These are phyloP conservation scores for Pachyseris speciosa DNA, from an alignment of 64 coral and sea anemone species.

Conservation along the genomic window DNA sequence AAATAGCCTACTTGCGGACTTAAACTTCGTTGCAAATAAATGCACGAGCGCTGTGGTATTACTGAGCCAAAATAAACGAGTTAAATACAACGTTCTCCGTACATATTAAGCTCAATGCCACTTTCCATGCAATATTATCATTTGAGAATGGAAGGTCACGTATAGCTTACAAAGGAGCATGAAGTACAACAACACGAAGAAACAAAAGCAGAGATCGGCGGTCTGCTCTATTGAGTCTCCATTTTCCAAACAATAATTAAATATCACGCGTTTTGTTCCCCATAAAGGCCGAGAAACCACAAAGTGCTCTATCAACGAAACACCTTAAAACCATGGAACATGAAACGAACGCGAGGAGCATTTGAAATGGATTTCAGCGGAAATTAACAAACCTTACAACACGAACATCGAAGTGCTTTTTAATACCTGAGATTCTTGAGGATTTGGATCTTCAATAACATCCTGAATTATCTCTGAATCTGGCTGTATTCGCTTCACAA, in stretches of 20 bases:
- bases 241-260: not conserved
- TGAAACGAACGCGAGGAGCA: not conserved
- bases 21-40: not conserved
- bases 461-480: conserved; percentile 60
- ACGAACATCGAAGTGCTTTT: not conserved
- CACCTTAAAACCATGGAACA: not conserved
- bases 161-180: not conserved
- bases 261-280: not conserved
- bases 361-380: not conserved
- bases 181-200: not conserved
- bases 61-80: not conserved
- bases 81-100: not conserved
- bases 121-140: not conserved
- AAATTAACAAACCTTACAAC: not conserved
- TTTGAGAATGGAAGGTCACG: not conserved
- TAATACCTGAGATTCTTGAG: conserved; percentile 56
- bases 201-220: not conserved
- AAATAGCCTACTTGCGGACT: not conserved
- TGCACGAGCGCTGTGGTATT: not conserved
- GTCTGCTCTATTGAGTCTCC: not conserved
- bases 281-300: conserved; percentile 12
- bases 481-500: conserved; percentile 66
- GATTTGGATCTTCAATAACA: conserved; percentile 64
- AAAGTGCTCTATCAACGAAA: not conserved
- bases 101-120: not conserved